These are phyloP conservation scores for Tachyglossus aculeatus DNA, from an alignment of 2,797 vertebrate genomes.

Conservation along the genomic window DNA sequence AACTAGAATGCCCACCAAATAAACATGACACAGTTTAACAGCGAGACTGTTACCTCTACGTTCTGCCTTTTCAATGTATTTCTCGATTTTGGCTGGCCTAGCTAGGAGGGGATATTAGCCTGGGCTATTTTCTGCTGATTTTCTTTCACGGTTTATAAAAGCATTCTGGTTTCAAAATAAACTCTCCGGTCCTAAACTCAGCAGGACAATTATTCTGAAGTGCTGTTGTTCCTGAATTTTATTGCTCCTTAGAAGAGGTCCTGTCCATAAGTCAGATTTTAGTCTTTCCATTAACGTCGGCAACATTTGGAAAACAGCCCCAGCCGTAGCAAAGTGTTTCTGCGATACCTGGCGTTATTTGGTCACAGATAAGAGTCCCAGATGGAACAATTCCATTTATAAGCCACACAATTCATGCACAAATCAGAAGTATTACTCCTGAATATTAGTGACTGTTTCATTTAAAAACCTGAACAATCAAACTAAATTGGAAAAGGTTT, in stretches of 20 bases:
- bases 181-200: slow-evolving; percentile 11
- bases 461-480: neutral
- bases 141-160: neutral
- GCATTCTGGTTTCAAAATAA: neutral
- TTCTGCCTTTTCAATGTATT: neutral
- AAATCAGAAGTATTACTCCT: slow-evolving; percentile 4
- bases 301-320: slow-evolving; percentile 17
- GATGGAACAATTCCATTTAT: no score
- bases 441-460: neutral
- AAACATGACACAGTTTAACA: neutral
- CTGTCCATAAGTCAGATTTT: slow-evolving; percentile 26
- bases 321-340: slow-evolving; percentile 35
- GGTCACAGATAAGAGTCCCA: slow-evolving; percentile 23
- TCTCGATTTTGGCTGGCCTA: slow-evolving; percentile 7
- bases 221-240: slow-evolving; percentile 23
- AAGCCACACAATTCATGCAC: slow-evolving; percentile 5
- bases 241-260: slow-evolving; percentile 20
- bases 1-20: neutral
- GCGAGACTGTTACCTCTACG: neutral
- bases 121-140: neutral
- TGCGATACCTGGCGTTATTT: slow-evolving; percentile 14
- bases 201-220: slow-evolving; percentile 20
- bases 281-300: slow-evolving; percentile 34
- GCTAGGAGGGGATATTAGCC: neutral
- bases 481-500: slow-evolving; percentile 31